Conservation (phyloP, 2,797 vertebrate genomes). For the Gymnopithys bicolor region DNA sequence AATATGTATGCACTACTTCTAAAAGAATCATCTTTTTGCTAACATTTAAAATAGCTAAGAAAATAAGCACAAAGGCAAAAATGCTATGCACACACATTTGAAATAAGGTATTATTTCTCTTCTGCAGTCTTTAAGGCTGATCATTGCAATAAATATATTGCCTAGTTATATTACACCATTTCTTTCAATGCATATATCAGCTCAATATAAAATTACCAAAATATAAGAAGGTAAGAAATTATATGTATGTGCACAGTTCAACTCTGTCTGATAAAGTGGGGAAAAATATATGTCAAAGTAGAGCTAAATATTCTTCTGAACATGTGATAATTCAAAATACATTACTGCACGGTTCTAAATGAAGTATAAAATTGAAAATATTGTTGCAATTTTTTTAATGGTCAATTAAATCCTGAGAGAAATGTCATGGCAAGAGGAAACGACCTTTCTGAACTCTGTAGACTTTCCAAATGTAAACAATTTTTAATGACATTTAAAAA, state of each 20-base stretch:
- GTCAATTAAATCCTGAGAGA: background rate
- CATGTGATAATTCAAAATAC: background rate
- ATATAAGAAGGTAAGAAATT: background rate
- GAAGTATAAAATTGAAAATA: background rate
- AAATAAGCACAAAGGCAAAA: background rate
- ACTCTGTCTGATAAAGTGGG: background rate
- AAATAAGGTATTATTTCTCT: background rate
- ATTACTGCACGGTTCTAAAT: background rate
- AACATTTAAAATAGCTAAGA: background rate
- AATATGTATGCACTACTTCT: background rate
- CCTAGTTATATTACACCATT: background rate
- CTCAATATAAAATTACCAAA: background rate
- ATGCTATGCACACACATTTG: background rate
- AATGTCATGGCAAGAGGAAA: background rate
- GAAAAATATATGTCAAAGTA: rapidly evolving
- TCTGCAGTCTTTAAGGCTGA: background rate
- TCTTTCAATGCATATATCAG: background rate
- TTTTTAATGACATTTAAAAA: background rate
- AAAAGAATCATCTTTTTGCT: background rate
- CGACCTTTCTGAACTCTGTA: background rate
- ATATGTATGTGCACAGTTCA: rapidly evolving
- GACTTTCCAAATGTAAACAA: background rate
- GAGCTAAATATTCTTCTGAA: background rate
- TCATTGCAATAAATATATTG: background rate
- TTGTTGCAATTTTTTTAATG: background rate